Conservation (phyloP, 1,140 invertebrate genomes). For the Drosophila nigromelanica region DNA sequence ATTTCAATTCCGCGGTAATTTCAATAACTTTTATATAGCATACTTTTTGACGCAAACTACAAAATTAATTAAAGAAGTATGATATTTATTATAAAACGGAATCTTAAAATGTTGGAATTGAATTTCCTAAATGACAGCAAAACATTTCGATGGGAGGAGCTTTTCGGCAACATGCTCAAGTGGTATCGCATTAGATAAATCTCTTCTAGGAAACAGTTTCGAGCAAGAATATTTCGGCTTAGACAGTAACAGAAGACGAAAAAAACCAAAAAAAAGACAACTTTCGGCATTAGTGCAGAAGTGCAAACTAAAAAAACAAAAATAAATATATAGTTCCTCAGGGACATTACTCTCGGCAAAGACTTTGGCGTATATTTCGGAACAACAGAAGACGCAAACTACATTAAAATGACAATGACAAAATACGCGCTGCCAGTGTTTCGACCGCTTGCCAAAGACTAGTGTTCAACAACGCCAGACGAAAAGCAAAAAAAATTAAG, state of each 20-base stretch:
- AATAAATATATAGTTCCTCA: slow-evolving; percentile 6
- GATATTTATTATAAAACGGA: neutral
- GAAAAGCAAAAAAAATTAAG: slow-evolving; percentile 45
- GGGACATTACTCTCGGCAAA: slow-evolving; percentile 68
- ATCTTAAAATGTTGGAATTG: slow-evolving; percentile 1
- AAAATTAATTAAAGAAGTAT: neutral
- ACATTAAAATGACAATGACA: slow-evolving; percentile 43
- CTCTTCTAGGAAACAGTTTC: slow-evolving; percentile 41
- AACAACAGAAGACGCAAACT: slow-evolving; percentile 48
- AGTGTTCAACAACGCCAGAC: slow-evolving; percentile 26
- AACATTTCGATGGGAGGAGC: slow-evolving; percentile 51
- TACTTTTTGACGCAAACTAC: slow-evolving; percentile 19
- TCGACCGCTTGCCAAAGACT: slow-evolving; percentile 27
- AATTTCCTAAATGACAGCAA: slow-evolving; percentile 14
- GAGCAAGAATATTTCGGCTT: slow-evolving; percentile 67
- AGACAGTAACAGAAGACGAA: slow-evolving; percentile 42
- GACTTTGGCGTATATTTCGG: slow-evolving; percentile 79
- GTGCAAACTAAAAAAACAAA: slow-evolving; percentile 36
- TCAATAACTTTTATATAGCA: slow-evolving; percentile 14
- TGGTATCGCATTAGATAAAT: slow-evolving; percentile 47
- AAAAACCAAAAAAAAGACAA: slow-evolving; percentile 22
- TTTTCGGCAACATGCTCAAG: slow-evolving; percentile 59
- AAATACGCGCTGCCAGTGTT: slow-evolving; percentile 63
- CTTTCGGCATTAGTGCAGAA: slow-evolving; percentile 38
- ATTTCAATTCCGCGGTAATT: slow-evolving; percentile 26